Base-by-base conservation (phyloP, 2,797 vertebrate genomes). In the Pangasius sanitwongsei region DNA sequence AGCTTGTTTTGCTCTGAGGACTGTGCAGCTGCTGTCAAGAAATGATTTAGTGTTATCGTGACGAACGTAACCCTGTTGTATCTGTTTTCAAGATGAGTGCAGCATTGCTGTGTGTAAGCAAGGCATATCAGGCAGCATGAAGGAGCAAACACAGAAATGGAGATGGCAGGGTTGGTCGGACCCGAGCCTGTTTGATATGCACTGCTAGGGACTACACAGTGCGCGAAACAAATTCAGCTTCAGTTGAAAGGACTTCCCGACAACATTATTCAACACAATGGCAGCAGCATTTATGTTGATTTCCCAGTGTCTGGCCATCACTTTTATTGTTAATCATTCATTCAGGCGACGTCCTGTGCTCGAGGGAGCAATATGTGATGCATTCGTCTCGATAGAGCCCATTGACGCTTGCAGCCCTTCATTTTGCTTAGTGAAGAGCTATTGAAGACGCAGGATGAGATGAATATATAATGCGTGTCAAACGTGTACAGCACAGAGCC, bases 321-420 rank as follows among this genome's bases (percentile, higher is more conserved):
- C 65, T 87, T 78, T 87, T 84, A 78, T 74, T 83, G 87, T 92
- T 87, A 89, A 92, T 91, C 88, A 87, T 85, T 75, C 86, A 41
- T 89, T 89, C 88, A 86, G 78, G 78, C 41, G 28, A 84, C n/a
- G 74, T 53, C 8, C n/a, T n/a, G 78, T 59, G 86, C 92, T 83
- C 81, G 28, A 78, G 87, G 89, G 85, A 89, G 87, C 74, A 84
- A 89, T 91, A 90, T 87, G 90, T 61, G 69, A 89, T 87, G 87
- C 89, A 48, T 87, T 84, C 37, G 37, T 89, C 85, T 89, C 57
- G 86, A 41, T n/a, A 77, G 59, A 83, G 70, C 48, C 31, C 59
- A 85, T 84, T 80, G 69, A 84, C 23, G 61, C 70, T 59, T 31
- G 18, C 81, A 41, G 77, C 50, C 75, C 82, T 87, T 84, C 61